Evolutionary conservation across 2,113 vertebrate species (phyloP), one percentile per base, ranked within the genome.

Genomic region (Lethenteron camtschaticum): DNA sequence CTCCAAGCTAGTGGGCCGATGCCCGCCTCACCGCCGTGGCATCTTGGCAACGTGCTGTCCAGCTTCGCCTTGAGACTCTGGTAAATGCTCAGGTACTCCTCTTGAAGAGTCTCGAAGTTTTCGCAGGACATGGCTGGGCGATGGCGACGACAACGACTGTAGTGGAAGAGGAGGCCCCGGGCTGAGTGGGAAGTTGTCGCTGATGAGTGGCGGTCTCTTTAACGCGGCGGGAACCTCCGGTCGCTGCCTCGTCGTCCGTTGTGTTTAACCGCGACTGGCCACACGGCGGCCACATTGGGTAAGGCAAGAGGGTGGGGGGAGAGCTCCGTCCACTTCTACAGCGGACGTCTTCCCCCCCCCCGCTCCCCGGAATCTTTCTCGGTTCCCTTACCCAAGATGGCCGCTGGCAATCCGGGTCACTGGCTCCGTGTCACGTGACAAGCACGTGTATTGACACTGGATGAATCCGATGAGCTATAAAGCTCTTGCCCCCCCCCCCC

Each of bases 71-170:
- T 66, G n/a, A 66, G n/a, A 24, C 9, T 66, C 63, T 66, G n/a
- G 63, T 66, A 66, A n/a, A 66, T 16, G 24, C 63, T 66, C 63
- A 24, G n/a, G 24, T 66, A 66, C 10, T 66, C 63, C n/a, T 66
- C 63, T 11, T 66, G 63, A n/a, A 66, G 63, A 9, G 63, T 24
- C 63, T 66, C 63, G n/a, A 66, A 24, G n/a, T 11, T 66, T 66
- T 66, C 63, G 24, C n/a, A 66, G 63, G 63, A 66, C 63, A 66
- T 66, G 63, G n/a, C 10, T 24, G n/a, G n/a, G n/a, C 24, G 63
- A 2, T n/a, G n/a, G 24, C 63, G 24, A 2, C n/a, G 24, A 3
- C 9, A 11, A 10, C 9, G n/a, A 66, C 63, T 2, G 9, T 18
- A 9, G 14, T 4, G 60, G 8, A 63, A 3, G 59, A 18, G 13